Percentiles rank a stretch among this genome's conserved stretches.
These are phyloP conservation scores for Benitochromis conjunctus DNA, from an alignment of 2,113 vertebrate species.

Conservation along the genomic window DNA sequence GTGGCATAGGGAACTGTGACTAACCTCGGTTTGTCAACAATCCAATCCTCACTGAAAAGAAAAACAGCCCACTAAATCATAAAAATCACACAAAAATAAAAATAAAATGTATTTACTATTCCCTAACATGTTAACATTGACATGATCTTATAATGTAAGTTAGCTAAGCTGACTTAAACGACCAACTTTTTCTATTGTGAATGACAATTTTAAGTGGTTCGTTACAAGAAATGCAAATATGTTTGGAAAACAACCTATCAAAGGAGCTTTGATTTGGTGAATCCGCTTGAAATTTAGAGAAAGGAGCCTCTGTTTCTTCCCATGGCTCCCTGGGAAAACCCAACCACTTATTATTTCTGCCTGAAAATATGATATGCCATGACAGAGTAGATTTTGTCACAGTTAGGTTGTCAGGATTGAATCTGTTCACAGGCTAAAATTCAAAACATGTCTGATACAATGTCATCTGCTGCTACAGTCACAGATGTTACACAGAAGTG, in stretches of 20 bases:
- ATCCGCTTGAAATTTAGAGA: not conserved
- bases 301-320: not conserved
- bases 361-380: not conserved
- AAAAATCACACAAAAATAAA: not conserved
- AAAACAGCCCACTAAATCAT: not conserved
- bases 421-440: not conserved
- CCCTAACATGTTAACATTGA: not conserved
- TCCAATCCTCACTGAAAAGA: not conserved
- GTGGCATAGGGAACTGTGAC: not conserved
- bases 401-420: not conserved
- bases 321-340: not conserved
- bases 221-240: not conserved
- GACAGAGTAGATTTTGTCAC: not conserved
- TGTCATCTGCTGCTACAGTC: not conserved
- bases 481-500: not conserved
- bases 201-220: not conserved
- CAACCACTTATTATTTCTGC: not conserved
- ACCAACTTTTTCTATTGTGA: not conserved
- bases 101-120: not conserved
- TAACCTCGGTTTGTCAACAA: not conserved
- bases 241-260: not conserved
- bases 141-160: not conserved
- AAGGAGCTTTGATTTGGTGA: not conserved
- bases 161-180: not conserved
- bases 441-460: not conserved